Conservation (phyloP, 2,113 vertebrate species). For the Azemiops feae region DNA sequence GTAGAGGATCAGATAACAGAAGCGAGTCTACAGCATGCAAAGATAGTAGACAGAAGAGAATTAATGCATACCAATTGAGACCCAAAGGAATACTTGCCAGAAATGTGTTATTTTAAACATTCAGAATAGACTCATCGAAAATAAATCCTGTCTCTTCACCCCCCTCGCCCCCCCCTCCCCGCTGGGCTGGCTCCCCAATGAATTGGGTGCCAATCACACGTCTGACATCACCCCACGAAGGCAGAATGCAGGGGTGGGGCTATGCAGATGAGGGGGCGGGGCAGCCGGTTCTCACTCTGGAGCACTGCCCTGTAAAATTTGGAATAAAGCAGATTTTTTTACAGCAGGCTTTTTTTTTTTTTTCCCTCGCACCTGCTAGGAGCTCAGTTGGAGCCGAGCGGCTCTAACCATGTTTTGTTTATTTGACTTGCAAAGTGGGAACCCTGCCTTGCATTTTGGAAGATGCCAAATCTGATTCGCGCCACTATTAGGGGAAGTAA, state of each 20-base stretch:
- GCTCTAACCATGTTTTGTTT: neutral
- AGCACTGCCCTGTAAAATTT: neutral
- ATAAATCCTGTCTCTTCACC: neutral
- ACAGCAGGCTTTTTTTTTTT: neutral
- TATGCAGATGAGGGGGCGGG: neutral
- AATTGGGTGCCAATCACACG: neutral
- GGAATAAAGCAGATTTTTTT: neutral
- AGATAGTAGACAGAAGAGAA: constrained; percentile 10
- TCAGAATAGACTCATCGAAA: constrained; percentile 19
- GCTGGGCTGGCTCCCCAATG: neutral
- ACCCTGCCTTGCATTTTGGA: neutral
- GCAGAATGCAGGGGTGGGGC: neutral
- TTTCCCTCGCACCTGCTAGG: neutral
- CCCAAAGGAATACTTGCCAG: constrained; percentile 11
- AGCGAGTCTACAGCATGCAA: neutral
- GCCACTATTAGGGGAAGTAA: neutral
- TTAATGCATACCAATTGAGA: constrained; percentile 20
- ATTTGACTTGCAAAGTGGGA: neutral
- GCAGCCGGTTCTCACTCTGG: neutral
- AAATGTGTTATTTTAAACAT: constrained; percentile 31
- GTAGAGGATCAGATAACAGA: neutral
- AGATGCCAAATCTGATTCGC: neutral
- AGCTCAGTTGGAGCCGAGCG: neutral
- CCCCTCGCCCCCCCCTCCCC: neutral
- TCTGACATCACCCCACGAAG: neutral